Conservation (phyloP, 2,113 vertebrate species). For the Megaceryle maxima region DNA sequence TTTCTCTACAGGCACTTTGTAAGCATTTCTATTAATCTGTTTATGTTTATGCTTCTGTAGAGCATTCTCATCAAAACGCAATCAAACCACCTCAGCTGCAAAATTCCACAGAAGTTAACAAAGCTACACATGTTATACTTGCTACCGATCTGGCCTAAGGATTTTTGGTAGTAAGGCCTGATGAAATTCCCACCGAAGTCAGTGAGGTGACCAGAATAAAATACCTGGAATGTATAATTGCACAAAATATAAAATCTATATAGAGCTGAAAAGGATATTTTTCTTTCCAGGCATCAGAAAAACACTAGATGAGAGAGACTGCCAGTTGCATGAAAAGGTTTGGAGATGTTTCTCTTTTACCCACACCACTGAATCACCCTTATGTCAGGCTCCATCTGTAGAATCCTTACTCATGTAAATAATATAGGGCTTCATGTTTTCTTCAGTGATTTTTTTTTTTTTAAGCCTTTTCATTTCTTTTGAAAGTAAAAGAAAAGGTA, state of each 20-base stretch:
- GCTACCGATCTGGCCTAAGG: background rate
- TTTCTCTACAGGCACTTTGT: background rate
- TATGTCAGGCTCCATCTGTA: background rate
- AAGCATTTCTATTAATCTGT: background rate
- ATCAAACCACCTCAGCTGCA: background rate
- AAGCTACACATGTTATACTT: background rate
- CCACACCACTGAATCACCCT: background rate
- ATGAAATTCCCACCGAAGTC: background rate
- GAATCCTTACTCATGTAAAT: background rate
- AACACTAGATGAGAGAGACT: background rate
- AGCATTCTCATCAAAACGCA: background rate
- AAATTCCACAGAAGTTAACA: background rate
- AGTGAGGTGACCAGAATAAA: background rate
- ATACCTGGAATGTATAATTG: background rate
- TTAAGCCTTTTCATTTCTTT: background rate
- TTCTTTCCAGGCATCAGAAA: background rate
- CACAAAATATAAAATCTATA: background rate
- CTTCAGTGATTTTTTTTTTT: background rate
- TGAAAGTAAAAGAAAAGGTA: background rate
- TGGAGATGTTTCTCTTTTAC: slow-evolving; percentile 2
- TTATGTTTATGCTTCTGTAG: background rate
- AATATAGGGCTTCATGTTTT: background rate
- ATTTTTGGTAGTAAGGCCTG: background rate
- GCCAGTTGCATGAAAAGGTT: background rate
- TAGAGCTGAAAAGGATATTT: background rate